Base-by-base conservation (phyloP, 2,888 invertebrate species). In the Molorchus minor region DNA sequence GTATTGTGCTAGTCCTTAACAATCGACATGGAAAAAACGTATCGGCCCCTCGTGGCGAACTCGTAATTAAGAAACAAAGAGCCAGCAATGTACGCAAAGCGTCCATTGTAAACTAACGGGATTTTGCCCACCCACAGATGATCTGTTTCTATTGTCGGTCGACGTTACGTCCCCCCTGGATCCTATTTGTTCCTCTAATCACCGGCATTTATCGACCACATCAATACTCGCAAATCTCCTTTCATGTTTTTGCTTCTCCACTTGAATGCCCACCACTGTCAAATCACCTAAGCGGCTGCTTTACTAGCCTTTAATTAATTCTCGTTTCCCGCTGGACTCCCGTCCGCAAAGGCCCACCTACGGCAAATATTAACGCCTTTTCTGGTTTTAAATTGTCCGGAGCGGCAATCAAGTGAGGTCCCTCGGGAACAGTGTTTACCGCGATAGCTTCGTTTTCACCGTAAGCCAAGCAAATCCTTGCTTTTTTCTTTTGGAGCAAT, bases 171-270 rank as follows among this genome's bases (percentile, higher is more conserved):
- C 8, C 36, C 45, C n/a, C 30, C 20, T 36, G 46, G 55, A 30
- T 45, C 36, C 25, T 54, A 38, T 55, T 46, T 55, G 55, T 46
- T 38, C 54, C 55, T 36, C 55, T 55, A 55, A 55, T 55, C 55
- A 55, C 46, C 38, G 7, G 55, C 19, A 55, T 55, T 55, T 46
- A 38, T 16, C 45, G 38, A 46, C 46, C 55, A 55, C 55, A 55
- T 46, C 55, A 45, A 46, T 46, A 17, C 8, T 38, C 36, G 25
- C 16, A 10, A 19, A 45, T 44, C 38, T 19, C 29, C 30, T 55
- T 45, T 38, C 25, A 55, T 21, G 38, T 45, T 20, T 35, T 52
- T 40, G 25, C 35, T 30, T 20, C 25, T n/a, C 38, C 49, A 20
- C 38, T 36, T 16, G n/a, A 21, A 45, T n/a, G 33, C 7, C 33